phyloP scores from a whole-genome alignment of 1,140 invertebrate genomes.

The Neodiprion lecontei region DNA sequence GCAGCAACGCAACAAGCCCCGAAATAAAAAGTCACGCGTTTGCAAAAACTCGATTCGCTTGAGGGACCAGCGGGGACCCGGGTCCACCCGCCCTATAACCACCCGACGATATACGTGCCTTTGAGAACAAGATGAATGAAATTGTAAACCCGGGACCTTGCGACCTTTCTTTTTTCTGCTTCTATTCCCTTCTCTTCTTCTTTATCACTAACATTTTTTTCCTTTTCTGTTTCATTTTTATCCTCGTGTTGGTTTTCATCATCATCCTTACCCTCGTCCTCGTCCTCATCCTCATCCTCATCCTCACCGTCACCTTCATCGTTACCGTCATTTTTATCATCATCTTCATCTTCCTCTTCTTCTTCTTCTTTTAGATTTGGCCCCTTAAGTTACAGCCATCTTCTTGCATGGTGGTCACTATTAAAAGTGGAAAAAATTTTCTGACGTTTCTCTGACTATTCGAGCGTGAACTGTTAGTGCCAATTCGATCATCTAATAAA shows the following conservation, averaged over 20 bases:
- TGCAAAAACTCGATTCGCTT: constrained; percentile 30
- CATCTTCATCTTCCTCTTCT: too few species aligned
- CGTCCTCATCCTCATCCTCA: too few species aligned
- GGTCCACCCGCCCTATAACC: constrained; percentile 22
- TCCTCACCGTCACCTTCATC: too few species aligned
- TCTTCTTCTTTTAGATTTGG: too few species aligned
- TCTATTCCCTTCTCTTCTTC: constrained; percentile 18
- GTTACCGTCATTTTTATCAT: too few species aligned
- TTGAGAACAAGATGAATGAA: constrained; percentile 1
- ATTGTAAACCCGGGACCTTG: not conserved
- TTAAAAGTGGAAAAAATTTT: too few species aligned
- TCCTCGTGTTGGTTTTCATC: not conserved
- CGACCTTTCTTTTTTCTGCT: constrained; percentile 24
- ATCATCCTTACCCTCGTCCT: too few species aligned
- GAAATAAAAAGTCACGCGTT: constrained; percentile 39
- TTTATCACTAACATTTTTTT: not conserved
- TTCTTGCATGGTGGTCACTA: too few species aligned
- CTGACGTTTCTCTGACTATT: too few species aligned
- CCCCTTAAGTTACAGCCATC: too few species aligned
- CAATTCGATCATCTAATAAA: too few species aligned
- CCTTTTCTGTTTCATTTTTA: not conserved
- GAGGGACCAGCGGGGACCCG: constrained; percentile 19
- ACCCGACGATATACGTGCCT: constrained; percentile 20
- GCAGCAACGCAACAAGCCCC: constrained; percentile 32
- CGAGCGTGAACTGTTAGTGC: too few species aligned